Conservation (phyloP, 2,113 vertebrate genomes). For the Dipodomys ordii region DNA sequence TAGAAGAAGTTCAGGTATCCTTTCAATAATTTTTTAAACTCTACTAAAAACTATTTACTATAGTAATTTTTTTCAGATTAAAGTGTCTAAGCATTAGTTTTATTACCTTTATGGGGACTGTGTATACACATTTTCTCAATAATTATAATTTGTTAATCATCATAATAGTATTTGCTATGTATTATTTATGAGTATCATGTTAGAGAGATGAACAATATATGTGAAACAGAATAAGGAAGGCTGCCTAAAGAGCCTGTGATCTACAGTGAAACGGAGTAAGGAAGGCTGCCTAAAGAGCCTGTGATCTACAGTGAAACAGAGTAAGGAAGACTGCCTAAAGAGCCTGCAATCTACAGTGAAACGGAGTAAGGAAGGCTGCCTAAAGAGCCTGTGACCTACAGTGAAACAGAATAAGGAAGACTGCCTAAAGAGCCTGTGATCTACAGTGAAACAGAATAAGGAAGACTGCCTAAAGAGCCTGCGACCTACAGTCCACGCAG, state of each 20-base stretch:
- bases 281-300: too few relatives aligned
- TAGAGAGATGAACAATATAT: neutral
- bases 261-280: too few relatives aligned
- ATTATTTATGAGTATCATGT: neutral
- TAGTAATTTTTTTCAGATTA: slow-evolving; percentile 41
- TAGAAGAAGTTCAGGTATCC: neutral
- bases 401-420: too few relatives aligned
- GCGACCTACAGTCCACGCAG: neutral
- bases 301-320: too few relatives aligned
- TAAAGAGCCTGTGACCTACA: too few relatives aligned
- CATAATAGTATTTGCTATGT: neutral
- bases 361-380: neutral
- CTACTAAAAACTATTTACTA: slow-evolving; percentile 27
- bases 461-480: slow-evolving; percentile 59
- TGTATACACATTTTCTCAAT: neutral
- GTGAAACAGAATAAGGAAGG: neutral
- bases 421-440: too few relatives aligned
- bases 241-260: slow-evolving; percentile 56
- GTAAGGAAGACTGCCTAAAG: slow-evolving; percentile 54
- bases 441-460: too few relatives aligned
- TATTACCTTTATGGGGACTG: neutral
- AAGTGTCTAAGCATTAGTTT: slow-evolving; percentile 14
- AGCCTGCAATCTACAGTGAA: slow-evolving; percentile 52
- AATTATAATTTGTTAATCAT: slow-evolving; percentile 14
- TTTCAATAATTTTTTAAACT: slow-evolving; percentile 42